Percentiles rank a stretch among this genome's conserved stretches.
phyloP scores from a whole-genome alignment of 2,888 invertebrate species.

The Ditula angustiorana region DNA sequence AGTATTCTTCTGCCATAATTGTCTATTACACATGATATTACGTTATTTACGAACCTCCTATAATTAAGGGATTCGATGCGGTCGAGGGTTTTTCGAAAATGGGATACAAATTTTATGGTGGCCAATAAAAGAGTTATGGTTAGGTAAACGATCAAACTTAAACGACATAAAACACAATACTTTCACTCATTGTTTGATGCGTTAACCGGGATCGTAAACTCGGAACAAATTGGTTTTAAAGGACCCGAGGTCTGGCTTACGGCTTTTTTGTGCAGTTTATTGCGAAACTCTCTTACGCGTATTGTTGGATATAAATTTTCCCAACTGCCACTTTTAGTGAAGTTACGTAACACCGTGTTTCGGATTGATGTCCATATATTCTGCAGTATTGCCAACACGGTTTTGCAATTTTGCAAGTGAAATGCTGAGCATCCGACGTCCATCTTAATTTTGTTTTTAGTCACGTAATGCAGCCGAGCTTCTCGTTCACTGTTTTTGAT shows the following conservation, averaged over 20 bases:
- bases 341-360: constrained; percentile 50
- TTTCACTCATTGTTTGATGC: constrained; percentile 76
- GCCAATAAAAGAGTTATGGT: constrained; percentile 67
- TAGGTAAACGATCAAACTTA: constrained; percentile 74
- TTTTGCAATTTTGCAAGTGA: constrained; percentile 49
- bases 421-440: constrained; percentile 24
- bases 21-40: constrained; percentile 56
- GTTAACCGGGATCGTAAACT: constrained; percentile 73
- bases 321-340: constrained; percentile 49
- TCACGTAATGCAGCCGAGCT: constrained; percentile 5
- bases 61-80: constrained; percentile 58
- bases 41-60: constrained; percentile 45
- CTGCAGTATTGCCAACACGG: constrained; percentile 45
- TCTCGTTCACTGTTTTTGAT: not conserved
- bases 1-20: constrained; percentile 57
- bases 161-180: constrained; percentile 72
- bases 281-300: constrained; percentile 52
- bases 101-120: constrained; percentile 51
- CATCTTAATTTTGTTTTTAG: constrained; percentile 28
- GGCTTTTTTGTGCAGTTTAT: constrained; percentile 60
- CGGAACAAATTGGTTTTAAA: constrained; percentile 78
- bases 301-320: constrained; percentile 50
- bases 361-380: constrained; percentile 54
- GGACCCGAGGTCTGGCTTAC: constrained; percentile 57
- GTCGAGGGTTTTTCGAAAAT: constrained; percentile 48